Percentiles rank a stretch among this genome's conserved stretches.
These are phyloP conservation scores for Seriola rivoliana DNA, from an alignment of 2,113 vertebrate species.

Conservation along the genomic window DNA sequence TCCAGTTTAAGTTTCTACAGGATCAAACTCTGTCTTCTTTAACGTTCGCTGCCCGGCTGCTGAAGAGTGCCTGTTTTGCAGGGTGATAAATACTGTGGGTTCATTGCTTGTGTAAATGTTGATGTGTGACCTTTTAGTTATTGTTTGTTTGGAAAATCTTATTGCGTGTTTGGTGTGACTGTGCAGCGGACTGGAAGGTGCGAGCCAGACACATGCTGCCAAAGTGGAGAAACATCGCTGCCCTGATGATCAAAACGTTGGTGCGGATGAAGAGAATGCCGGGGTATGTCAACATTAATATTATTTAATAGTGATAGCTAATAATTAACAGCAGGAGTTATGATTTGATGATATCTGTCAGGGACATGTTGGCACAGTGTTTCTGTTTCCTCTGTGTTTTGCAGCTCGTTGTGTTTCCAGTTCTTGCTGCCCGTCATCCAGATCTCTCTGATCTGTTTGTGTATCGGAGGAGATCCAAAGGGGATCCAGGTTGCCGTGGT, in stretches of 20 bases:
- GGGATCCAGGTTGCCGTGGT: constrained; percentile 85
- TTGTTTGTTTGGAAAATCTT: background rate
- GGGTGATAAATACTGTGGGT: background rate
- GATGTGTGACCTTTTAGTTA: too few relatives aligned
- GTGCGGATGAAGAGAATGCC: constrained; percentile 87
- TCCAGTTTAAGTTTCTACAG: background rate
- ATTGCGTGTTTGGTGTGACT: constrained; percentile 28
- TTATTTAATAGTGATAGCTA: background rate
- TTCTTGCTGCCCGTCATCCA: constrained; percentile 88
- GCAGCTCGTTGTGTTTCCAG: constrained; percentile 87
- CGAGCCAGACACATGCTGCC: constrained; percentile 79
- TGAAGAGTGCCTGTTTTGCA: background rate
- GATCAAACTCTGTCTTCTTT: too few relatives aligned
- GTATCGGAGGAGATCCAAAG: constrained; percentile 83
- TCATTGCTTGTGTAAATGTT: too few relatives aligned
- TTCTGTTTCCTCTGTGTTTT: background rate
- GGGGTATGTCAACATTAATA: constrained; percentile 63
- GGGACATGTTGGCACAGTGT: too few relatives aligned
- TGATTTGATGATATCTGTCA: too few relatives aligned
- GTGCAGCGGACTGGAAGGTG: constrained; percentile 83
- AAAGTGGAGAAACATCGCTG: constrained; percentile 84
- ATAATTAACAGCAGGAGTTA: background rate
- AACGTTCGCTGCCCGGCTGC: too few relatives aligned
- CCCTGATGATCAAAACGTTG: constrained; percentile 84
- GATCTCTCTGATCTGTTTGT: constrained; percentile 86